Base-by-base conservation (phyloP, 2,113 vertebrate genomes). In the Larimichthys crocea region DNA sequence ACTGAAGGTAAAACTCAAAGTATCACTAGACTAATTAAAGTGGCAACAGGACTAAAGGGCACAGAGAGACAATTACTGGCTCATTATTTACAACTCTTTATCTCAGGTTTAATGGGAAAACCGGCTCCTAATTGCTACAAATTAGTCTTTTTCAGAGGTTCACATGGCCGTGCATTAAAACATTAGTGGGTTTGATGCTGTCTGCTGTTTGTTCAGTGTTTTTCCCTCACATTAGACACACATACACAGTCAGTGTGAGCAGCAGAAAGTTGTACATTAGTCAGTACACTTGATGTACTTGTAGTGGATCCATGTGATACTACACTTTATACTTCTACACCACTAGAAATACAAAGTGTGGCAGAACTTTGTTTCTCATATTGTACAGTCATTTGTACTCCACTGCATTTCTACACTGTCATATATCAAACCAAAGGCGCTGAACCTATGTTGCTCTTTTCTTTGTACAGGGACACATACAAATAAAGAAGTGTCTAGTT, bases 41-140 rank as follows among this genome's bases (percentile, higher is more conserved):
- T 79, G 67, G 46, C 60, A 73, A 40, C 62, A 35, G 50, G 62
- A 83, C 65, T 67, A 66, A 75, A 64, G 71, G 73, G 61, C 81
- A 65, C 55, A 22, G 20, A 56, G 74, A 82, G 73, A 80, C 53
- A 46, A 50, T n/a, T 53, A n/a, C 70, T 62, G 63, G 52, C 50
- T 88, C 82, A 22, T 90, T 92, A 90, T 92, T 92, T 91, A 88
- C 86, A 79, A 81, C 80, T 62, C 68, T 85, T 86, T 92, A 89
- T 86, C 76, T 69, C 64, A 16, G 16, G 20, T 70, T 78, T 86
- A 85, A 91, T 79, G 78, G 53, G 79, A 87, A 85, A 83, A 79
- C 48, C 53, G 80, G 76, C 57, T 73, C 83, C 53, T 87, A 91
- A 93, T 90, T 90, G 84, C 82, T 78, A 60, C 79, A 80, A 91